Conservation (phyloP, 2,113 vertebrate species). For the Malurus elegans region DNA sequence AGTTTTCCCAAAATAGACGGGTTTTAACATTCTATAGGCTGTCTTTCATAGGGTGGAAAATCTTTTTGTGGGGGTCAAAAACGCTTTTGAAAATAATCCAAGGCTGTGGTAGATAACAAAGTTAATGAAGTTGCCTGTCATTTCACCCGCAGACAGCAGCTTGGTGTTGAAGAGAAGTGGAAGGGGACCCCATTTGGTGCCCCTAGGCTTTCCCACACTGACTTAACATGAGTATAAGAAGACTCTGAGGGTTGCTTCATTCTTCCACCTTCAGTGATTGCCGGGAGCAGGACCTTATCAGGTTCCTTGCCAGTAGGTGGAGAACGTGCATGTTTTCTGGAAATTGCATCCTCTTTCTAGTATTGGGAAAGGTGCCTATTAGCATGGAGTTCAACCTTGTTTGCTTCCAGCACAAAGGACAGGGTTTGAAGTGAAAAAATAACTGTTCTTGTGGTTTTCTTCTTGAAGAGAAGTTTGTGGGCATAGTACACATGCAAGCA, state of each 20-base stretch:
- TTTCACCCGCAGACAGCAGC: accelerated
- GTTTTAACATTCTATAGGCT: background rate
- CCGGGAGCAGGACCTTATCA: background rate
- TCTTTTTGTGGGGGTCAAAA: background rate
- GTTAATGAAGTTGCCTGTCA: background rate
- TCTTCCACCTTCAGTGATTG: accelerated
- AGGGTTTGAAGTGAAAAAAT: background rate
- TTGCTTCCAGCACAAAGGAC: background rate
- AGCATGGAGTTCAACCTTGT: background rate
- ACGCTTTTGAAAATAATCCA: background rate
- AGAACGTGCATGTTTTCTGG: background rate
- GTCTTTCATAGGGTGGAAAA: background rate
- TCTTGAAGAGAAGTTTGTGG: background rate
- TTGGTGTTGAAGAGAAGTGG: background rate
- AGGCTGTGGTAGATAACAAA: background rate
- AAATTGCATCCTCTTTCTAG: background rate
- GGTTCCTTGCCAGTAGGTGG: background rate
- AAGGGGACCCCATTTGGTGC: background rate
- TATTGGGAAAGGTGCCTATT: background rate
- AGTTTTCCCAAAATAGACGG: background rate
- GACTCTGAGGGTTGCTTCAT: background rate
- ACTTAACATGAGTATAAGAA: background rate
- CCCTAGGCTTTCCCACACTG: accelerated
- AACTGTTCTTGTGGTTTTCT: background rate
- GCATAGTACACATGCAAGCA: background rate